phyloP scores from a whole-genome alignment of 2,113 vertebrate species.

The Cyanistes caeruleus region DNA sequence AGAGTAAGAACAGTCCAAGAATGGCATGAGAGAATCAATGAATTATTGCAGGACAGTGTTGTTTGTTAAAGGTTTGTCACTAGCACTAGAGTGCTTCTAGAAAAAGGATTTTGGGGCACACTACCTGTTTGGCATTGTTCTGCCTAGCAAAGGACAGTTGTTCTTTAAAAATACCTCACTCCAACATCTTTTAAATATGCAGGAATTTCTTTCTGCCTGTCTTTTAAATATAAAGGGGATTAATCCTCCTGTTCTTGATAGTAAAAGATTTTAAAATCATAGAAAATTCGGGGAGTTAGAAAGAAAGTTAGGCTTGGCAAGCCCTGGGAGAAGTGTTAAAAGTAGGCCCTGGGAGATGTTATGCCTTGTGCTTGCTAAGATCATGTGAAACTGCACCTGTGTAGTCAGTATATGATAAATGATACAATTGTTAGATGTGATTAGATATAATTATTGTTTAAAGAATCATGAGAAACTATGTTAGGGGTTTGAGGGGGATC shows the following conservation, averaged over 20 bases:
- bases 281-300: too few species aligned
- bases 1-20: not conserved
- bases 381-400: too few species aligned
- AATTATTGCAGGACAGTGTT: not conserved
- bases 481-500: too few species aligned
- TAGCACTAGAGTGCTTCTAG: not conserved
- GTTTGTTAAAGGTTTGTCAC: not conserved
- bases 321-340: too few species aligned
- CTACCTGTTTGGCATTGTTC: not conserved
- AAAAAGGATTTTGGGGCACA: not conserved
- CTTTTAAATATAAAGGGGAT: not conserved
- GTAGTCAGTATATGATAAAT: too few species aligned
- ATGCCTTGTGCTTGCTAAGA: too few species aligned
- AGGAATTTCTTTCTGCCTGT: not conserved
- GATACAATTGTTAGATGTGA: too few species aligned
- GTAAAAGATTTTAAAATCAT: too few species aligned
- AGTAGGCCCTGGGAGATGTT: too few species aligned
- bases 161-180: not conserved
- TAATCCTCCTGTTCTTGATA: not conserved
- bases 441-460: too few species aligned
- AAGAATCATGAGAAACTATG: too few species aligned
- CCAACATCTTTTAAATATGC: not conserved
- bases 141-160: not conserved
- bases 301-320: too few species aligned
- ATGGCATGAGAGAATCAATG: not conserved